phyloP scores from a whole-genome alignment of 2,797 vertebrate species.

The Sebastes hubbsi region DNA sequence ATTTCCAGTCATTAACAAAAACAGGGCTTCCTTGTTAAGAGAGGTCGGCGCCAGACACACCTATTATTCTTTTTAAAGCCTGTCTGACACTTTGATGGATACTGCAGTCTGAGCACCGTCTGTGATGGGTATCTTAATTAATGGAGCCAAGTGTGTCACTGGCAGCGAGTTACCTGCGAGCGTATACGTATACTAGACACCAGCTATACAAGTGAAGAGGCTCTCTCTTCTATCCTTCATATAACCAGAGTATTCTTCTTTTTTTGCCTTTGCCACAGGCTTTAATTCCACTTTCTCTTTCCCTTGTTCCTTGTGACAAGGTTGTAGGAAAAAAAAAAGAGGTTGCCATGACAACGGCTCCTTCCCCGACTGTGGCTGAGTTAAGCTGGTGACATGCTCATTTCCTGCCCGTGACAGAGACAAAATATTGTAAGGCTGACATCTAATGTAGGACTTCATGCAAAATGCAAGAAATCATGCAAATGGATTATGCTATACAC shows the following conservation, averaged over 20 bases:
- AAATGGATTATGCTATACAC: neutral
- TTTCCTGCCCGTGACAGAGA: conserved; percentile 70
- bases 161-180: conserved; percentile 32
- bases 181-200: conserved; percentile 4
- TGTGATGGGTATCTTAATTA: conserved; percentile 44
- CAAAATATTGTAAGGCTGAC: conserved; percentile 22
- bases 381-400: conserved; percentile 66
- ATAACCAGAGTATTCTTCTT: conserved; percentile 8
- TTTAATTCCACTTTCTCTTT: conserved; percentile 59
- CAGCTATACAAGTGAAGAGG: neutral
- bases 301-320: conserved; percentile 69
- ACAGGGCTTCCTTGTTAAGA: neutral
- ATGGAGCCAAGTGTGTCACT: conserved; percentile 39
- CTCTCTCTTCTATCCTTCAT: conserved; percentile 3
- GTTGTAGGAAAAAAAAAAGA: conserved; percentile 56
- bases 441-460: conserved; percentile 7
- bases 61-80: conserved; percentile 48
- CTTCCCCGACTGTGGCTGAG: conserved; percentile 60
- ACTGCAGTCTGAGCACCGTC: conserved; percentile 39
- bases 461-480: neutral
- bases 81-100: conserved; percentile 52
- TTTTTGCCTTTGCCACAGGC: conserved; percentile 52
- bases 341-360: conserved; percentile 70
- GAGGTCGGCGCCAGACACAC: conserved; percentile 29
- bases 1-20: neutral